Conservation (phyloP, 2,888 invertebrate species). For the Athetis lepigone region DNA sequence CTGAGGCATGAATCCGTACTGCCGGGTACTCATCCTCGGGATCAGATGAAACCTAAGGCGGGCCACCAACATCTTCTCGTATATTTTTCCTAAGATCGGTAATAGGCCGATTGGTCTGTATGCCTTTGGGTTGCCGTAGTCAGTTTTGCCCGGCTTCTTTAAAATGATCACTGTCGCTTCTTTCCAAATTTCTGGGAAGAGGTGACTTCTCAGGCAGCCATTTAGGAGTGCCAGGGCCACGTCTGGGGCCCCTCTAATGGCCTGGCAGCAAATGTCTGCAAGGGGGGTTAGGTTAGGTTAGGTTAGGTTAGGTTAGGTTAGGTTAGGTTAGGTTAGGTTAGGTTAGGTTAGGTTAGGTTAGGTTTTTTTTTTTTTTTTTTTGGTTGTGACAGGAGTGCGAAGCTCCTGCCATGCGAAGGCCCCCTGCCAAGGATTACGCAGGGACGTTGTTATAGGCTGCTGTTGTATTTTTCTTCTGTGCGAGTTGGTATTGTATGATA, state of each 20-base stretch:
- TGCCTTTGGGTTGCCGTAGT: neutral
- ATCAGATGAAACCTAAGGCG: constrained; percentile 1
- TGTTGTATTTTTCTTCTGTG: no score
- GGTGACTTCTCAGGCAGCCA: constrained; percentile 9
- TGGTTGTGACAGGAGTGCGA: no score
- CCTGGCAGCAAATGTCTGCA: constrained; percentile 8
- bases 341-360: no score
- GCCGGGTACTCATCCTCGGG: constrained; percentile 14
- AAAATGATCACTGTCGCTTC: constrained; percentile 10
- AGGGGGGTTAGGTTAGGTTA: no score
- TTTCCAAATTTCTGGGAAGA: constrained; percentile 14
- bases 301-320: no score
- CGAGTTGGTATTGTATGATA: no score
- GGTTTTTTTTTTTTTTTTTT: no score
- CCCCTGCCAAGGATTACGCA: no score
- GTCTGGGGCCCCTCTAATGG: constrained; percentile 8
- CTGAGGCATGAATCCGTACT: constrained; percentile 14
- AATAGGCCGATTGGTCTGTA: constrained; percentile 12
- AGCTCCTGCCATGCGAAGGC: no score
- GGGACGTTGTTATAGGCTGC: no score
- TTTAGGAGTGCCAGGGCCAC: neutral
- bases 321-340: no score
- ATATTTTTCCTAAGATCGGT: constrained; percentile 7
- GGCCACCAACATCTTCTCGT: constrained; percentile 10
- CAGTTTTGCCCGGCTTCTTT: constrained; percentile 7